Conservation (phyloP, 2,113 vertebrate species). For the Cavia porcellus region DNA sequence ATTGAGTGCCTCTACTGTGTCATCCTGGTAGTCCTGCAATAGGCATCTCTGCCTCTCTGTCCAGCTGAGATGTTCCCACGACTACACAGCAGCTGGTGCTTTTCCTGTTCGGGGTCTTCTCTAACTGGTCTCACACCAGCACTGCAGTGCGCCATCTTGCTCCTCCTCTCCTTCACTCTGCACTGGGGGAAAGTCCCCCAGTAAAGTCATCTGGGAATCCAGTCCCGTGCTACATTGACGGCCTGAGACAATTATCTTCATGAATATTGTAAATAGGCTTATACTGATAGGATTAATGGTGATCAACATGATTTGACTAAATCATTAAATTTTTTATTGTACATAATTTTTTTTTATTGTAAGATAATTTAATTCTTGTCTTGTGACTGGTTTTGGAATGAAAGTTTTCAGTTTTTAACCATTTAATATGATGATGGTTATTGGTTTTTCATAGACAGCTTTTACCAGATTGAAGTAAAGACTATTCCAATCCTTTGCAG, state of each 20-base stretch:
- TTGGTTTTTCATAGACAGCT: no score
- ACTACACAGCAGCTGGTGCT: neutral
- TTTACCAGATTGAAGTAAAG: no score
- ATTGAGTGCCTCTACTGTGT: neutral
- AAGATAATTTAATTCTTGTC: no score
- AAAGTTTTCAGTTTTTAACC: no score
- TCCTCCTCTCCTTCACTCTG: neutral
- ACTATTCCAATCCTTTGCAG: no score
- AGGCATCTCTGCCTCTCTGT: neutral
- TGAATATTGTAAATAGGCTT: neutral
- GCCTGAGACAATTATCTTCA: neutral
- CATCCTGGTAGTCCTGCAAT: neutral
- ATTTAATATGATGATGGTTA: no score
- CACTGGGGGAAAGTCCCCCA: neutral
- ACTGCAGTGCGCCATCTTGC: no score
- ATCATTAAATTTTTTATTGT: neutral
- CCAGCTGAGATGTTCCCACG: neutral
- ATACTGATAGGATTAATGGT: neutral
- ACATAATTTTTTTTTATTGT: neutral
- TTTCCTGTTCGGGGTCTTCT: neutral
- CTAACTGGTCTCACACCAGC: neutral
- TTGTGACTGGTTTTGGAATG: no score
- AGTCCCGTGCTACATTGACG: neutral
- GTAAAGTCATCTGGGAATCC: neutral
- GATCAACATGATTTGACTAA: neutral